phyloP scores from a whole-genome alignment of 35 echinoderm and acorn worm species.

The Diadema setosum region DNA sequence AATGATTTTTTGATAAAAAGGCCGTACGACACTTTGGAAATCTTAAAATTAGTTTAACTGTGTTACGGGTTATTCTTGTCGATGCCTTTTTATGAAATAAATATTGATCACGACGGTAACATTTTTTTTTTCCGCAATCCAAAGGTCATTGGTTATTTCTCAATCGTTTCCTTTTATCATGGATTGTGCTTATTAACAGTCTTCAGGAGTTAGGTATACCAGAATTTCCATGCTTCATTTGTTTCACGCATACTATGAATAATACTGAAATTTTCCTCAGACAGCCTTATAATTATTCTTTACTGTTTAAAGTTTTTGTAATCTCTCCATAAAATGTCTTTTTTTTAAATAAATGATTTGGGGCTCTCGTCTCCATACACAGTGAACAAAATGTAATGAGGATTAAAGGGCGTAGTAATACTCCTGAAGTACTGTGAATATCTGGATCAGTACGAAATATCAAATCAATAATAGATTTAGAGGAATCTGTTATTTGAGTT shows the following conservation, averaged over 20 bases:
- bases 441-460: neutral
- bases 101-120: too few species aligned
- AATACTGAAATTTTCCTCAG: too few species aligned
- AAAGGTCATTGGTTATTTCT: too few species aligned
- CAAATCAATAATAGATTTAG: neutral
- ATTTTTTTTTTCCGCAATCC: too few species aligned
- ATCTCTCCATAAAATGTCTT: neutral
- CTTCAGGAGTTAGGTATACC: neutral
- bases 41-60: too few species aligned
- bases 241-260: neutral
- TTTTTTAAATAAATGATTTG: neutral
- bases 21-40: too few species aligned
- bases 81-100: neutral
- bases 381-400: neutral
- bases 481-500: neutral
- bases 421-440: neutral
- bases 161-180: too few species aligned
- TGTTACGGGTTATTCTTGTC: too few species aligned
- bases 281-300: too few species aligned
- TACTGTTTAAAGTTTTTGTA: neutral
- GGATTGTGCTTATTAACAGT: neutral
- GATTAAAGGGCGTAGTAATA: neutral
- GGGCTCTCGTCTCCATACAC: neutral
- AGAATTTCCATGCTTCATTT: neutral
- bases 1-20: too few species aligned